These are phyloP conservation scores for Hippocampus zosterae DNA, from an alignment of 2,113 vertebrate species.

Conservation along the genomic window DNA sequence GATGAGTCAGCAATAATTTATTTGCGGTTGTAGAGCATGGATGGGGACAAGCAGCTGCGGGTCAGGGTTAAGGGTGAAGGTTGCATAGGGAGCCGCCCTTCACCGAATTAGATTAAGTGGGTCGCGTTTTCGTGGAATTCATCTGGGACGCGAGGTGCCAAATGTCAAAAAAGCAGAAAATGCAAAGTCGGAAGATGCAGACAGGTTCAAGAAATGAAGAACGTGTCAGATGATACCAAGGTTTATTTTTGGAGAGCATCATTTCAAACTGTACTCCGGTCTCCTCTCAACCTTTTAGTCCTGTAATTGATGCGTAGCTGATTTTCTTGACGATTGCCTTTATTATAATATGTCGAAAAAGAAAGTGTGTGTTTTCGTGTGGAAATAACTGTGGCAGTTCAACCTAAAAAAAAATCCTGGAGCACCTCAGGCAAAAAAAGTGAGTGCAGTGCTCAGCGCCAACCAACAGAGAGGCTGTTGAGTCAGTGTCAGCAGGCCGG, in stretches of 20 bases:
- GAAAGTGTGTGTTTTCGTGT: background rate
- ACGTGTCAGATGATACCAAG: background rate
- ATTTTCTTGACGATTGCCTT: background rate
- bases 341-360: background rate
- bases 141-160: conserved; percentile 25
- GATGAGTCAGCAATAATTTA: conserved; percentile 72
- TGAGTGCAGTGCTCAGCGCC: too few relatives aligned
- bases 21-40: conserved; percentile 36
- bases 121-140: conserved; percentile 49
- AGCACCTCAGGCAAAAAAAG: too few relatives aligned
- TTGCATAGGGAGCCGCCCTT: conserved; percentile 42
- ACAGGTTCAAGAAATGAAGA: background rate
- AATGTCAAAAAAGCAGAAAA: conserved; percentile 26
- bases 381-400: background rate
- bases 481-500: too few relatives aligned
- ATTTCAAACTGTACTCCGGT: background rate
- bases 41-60: conserved; percentile 39
- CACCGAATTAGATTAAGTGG: conserved; percentile 55
- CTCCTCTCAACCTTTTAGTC: background rate
- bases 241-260: background rate
- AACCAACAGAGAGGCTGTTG: too few relatives aligned
- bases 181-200: conserved; percentile 17
- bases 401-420: too few relatives aligned
- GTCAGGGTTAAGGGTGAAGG: conserved; percentile 48
- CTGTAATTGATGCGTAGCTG: background rate